Evolutionary conservation across 2,113 vertebrate genomes (phyloP).

Genomic region (Sapayoa aenigma): DNA sequence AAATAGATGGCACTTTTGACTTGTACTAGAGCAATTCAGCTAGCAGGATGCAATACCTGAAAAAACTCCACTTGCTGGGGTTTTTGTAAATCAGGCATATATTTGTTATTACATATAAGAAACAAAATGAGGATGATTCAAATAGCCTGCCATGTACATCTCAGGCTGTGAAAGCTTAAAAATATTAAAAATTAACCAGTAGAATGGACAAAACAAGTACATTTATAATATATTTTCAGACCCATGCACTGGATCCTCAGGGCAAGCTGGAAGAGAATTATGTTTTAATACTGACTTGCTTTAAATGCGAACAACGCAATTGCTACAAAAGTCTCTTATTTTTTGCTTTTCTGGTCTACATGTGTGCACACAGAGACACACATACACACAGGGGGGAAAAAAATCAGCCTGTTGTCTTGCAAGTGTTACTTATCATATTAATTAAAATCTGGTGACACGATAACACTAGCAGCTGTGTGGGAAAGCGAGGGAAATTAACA

Average conservation of each 20-base stretch:
- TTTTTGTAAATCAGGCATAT: conserved; percentile 33
- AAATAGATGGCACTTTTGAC: conserved; percentile 84
- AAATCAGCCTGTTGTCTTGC: conserved; percentile 89
- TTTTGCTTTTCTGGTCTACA: conserved; percentile 56
- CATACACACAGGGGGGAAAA: conserved; percentile 66
- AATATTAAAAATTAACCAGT: conserved; percentile 12
- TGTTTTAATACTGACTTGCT: conserved; percentile 29
- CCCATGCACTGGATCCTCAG: not conserved
- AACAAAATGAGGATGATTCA: conserved; percentile 62
- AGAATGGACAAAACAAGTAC: conserved; percentile 17
- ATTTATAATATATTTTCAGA: not conserved
- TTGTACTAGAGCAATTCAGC: conserved; percentile 45
- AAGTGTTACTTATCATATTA: conserved; percentile 99
- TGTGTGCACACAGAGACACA: conserved; percentile 49
- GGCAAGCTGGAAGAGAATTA: conserved; percentile 25
- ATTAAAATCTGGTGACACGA: conserved; percentile 98
- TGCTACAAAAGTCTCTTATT: conserved; percentile 40
- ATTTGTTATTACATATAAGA: conserved; percentile 34
- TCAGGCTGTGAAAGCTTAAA: conserved; percentile 41
- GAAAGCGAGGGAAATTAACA: conserved; percentile 93
- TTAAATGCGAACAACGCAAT: conserved; percentile 28
- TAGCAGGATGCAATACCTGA: not conserved
- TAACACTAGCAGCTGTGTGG: conserved; percentile 93
- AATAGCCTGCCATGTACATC: conserved; percentile 10
- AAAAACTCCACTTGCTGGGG: not conserved